Evolutionary conservation across 2,113 vertebrate genomes (phyloP), one percentile per base, ranked within the genome.

Genomic region (Gasterosteus nipponicus): DNA sequence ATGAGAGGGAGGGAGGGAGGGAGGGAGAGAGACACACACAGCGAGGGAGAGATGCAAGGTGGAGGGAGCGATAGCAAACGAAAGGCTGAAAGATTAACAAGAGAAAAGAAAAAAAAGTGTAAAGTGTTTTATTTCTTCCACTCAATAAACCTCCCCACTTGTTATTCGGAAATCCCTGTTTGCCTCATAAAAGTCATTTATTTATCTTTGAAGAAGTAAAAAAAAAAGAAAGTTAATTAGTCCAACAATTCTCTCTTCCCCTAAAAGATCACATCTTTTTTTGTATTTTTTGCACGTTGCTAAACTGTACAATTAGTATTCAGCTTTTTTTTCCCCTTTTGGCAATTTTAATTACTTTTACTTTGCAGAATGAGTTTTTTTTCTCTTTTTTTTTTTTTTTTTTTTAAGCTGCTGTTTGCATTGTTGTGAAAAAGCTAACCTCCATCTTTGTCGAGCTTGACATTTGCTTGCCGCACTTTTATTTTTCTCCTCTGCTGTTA

Each of bases 291-390:
- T 11, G 14, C 75, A 73, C 19, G 33, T 60, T 70, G 42, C 72
- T 86, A 65, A 91, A 77, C 75, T 70, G 64, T 81, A 83, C 78
- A 91, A 80, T 85, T 84, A 88, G 46, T 22, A 44, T 80, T 76
- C 69, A 54, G 54, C 46, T 80, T 58, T 80, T 26, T 26, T 16
- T 60, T 63, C 46, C 42, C 82, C 51, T 87, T 83, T 86, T 78
- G 81, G 69, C 71, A 60, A 71, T 89, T 82, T 89, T 92, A 90
- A 92, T 93, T 90, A 83, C 74, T 79, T 75, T 69, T 59, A 83
- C 86, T 73, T 82, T 79, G 66, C 39, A 73, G 42, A 86, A 59
- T 54, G 14, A 81, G 68, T 73, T 82, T 84, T 71, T 81, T 62
- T 82, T 83, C 65, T 78, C 58, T 26, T 26, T 26, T 74, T 81